Evolutionary conservation across 1,140 invertebrate genomes (phyloP), one percentile per base, ranked within the genome.

Genomic region (Whitmania pigra): DNA sequence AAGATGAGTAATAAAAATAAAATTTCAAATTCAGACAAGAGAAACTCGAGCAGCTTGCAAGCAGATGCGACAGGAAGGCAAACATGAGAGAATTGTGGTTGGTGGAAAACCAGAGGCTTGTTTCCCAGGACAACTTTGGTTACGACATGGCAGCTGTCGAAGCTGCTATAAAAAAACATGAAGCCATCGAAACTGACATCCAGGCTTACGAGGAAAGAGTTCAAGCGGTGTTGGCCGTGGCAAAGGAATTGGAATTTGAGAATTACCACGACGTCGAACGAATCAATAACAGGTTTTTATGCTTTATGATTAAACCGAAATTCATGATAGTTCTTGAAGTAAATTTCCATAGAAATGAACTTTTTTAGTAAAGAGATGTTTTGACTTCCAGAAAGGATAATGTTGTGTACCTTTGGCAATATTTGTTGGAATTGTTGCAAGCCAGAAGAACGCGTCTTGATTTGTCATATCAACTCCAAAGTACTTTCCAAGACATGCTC

Each of bases 71-170:
- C 81, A 87, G 94, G 69, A 99, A 99, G 82, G 96, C 96, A 0
- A 93, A 93, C 77, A 99, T 99, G 95, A 87, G 96, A 71, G 96
- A 99, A 81, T 95, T 94, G 0, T 99, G 96, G 97, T 83, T 99
- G 29, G 95, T 91, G 60, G 96, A 99, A 84, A 99, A 99, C 83
- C 96, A 99, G 82, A 87, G 95, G 4, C 85, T 99, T 53, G 96
- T 99, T 0, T 94, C 92, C 40, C 86, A 88, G 75, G 96, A 99
- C 80, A 99, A 99, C 85, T 99, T 99, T 81, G 96, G 96, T 13
- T 92, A 91, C 82, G 96, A 99, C 83, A 84, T 99, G 75, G 92
- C 93, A 4, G 93, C 94, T 9, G 95, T 97, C 0, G 94, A 99
- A 84, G 95, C 96, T 53, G 95, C 96, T 0, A 94, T 43, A 25